phyloP scores from a whole-genome alignment of 2,113 vertebrate genomes.

The Helogale parvula region DNA sequence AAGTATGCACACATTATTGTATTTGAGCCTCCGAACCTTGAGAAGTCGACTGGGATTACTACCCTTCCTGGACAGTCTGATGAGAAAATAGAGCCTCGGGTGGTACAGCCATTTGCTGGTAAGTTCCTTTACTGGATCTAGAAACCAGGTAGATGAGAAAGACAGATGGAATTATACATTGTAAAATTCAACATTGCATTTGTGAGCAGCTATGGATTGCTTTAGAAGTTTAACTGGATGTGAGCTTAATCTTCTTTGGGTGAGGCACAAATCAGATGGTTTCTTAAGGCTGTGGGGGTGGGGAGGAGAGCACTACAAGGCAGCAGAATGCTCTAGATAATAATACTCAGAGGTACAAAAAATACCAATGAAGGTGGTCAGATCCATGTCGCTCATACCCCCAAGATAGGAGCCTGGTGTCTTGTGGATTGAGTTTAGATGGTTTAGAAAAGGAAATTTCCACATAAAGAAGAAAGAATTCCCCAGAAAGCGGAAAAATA shows the following conservation, averaged over 20 bases:
- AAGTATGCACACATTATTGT: neutral
- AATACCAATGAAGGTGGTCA: neutral
- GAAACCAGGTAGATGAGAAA: neutral
- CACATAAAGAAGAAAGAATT: neutral
- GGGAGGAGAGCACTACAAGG: too few relatives aligned
- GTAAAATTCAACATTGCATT: neutral
- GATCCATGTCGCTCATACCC: too few relatives aligned
- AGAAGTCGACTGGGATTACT: neutral
- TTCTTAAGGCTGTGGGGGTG: neutral
- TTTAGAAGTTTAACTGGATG: neutral
- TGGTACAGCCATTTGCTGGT: neutral
- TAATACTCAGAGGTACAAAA: neutral
- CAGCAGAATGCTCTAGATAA: neutral
- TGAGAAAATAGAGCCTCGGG: neutral
- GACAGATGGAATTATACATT: neutral
- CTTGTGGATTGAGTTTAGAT: rapidly evolving
- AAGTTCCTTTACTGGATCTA: neutral
- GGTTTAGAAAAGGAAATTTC: neutral
- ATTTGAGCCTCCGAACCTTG: neutral
- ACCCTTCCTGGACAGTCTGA: neutral
- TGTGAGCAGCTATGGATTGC: neutral
- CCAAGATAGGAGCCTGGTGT: neutral
- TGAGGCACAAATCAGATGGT: neutral
- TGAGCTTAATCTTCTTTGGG: neutral
- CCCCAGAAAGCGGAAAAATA: neutral